A percentile compares a stretch with the other conserved stretches of the same genome.
Evolutionary conservation across 2,797 vertebrate genomes (phyloP).

Genomic region (Pangasius sanitwongsei): DNA sequence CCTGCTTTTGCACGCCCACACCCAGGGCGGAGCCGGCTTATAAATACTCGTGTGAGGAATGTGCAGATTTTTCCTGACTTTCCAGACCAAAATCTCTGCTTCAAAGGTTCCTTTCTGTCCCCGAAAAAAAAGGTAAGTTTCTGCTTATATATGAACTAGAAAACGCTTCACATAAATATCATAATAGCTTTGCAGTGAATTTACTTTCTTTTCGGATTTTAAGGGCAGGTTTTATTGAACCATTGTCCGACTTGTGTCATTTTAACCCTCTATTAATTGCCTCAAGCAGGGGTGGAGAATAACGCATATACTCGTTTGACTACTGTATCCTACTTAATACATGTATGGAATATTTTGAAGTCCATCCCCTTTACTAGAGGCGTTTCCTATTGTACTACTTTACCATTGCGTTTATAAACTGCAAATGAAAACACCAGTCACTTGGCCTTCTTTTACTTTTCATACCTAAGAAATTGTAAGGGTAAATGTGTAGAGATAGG

Average conservation of each 20-base stretch:
- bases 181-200: no score
- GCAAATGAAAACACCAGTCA: not conserved
- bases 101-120: not conserved
- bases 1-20: not conserved
- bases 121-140: not conserved
- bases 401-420: not conserved
- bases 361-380: not conserved
- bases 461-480: not conserved
- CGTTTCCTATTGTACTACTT: not conserved
- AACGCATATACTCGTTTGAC: not conserved
- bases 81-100: conserved; percentile 22
- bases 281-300: not conserved
- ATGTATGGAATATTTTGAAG: not conserved
- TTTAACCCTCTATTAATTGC: not conserved
- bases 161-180: not conserved
- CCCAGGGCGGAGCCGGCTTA: conserved; percentile 62
- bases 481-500: not conserved
- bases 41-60: conserved; percentile 58
- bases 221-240: not conserved
- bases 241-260: not conserved
- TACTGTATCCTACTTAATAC: not conserved
- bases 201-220: not conserved
- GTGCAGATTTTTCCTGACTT: not conserved
- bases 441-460: not conserved
- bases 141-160: not conserved